Evolutionary conservation across 2,888 invertebrate species (phyloP).

Genomic region (Dromius quadrimaculatus): DNA sequence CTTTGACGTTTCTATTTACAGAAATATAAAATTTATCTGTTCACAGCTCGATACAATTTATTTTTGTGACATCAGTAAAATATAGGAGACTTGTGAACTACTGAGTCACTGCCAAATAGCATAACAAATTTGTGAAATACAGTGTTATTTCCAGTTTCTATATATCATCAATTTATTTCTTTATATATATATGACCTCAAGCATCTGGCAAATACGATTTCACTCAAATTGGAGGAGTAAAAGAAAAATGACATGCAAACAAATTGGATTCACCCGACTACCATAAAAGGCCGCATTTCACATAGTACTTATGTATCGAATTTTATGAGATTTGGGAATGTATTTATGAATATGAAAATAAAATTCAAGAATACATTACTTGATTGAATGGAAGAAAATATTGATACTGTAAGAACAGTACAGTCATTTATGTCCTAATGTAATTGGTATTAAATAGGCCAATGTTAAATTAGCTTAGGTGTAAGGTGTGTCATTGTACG

Average conservation of each 20-base stretch:
- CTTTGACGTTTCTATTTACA: no score
- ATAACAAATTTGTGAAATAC: slow-evolving; percentile 12
- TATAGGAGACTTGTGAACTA: no score
- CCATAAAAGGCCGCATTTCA: no score
- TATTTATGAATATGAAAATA: background rate
- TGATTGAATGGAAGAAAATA: background rate
- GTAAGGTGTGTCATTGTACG: slow-evolving; percentile 17
- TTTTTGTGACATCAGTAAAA: no score
- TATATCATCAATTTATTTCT: slow-evolving; percentile 19
- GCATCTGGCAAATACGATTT: slow-evolving; percentile 12
- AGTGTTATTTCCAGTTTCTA: no score
- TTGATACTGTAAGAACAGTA: background rate
- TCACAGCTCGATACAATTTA: no score
- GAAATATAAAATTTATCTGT: no score
- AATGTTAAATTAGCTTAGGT: slow-evolving; percentile 14
- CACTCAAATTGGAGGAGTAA: background rate
- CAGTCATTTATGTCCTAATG: background rate
- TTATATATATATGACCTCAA: slow-evolving; percentile 5
- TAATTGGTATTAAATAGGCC: slow-evolving; percentile 22
- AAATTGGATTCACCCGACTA: slow-evolving; percentile 6
- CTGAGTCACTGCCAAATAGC: slow-evolving; percentile 23
- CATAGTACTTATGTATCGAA: background rate
- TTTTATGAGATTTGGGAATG: background rate
- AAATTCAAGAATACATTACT: background rate
- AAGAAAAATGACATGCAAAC: background rate